Conservation (phyloP, 2,113 vertebrate genomes). For the Phalacrocorax carbo region DNA sequence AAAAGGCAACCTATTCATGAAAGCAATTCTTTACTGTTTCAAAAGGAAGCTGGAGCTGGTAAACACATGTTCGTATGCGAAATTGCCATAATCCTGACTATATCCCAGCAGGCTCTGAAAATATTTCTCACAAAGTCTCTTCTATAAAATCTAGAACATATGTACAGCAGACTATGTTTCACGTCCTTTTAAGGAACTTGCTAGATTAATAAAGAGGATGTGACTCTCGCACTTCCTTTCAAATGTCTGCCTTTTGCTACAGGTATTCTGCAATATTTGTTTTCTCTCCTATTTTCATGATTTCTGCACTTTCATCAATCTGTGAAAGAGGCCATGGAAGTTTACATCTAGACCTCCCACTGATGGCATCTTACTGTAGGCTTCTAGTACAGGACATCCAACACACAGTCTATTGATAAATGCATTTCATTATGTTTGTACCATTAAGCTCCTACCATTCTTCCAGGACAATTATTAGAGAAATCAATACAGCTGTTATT, state of each 20-base stretch:
- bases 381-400: not conserved
- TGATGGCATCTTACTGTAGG: not conserved
- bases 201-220: not conserved
- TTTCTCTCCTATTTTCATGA: not conserved
- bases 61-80: constrained; percentile 74
- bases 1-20: constrained; percentile 1
- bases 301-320: not conserved
- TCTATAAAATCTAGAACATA: constrained; percentile 65
- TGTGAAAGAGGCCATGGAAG: constrained; percentile 17
- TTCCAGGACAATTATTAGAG: constrained; percentile 53
- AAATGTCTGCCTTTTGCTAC: not conserved
- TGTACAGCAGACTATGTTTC: constrained; percentile 39
- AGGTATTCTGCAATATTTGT: not conserved
- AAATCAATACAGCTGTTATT: constrained; percentile 54
- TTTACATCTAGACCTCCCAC: not conserved
- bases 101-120: constrained; percentile 64
- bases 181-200: constrained; percentile 55
- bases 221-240: not conserved
- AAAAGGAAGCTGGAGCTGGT: constrained; percentile 69
- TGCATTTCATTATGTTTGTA: constrained; percentile 25
- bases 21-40: constrained; percentile 47
- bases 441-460: constrained; percentile 29
- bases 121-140: constrained; percentile 62
- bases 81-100: constrained; percentile 56
- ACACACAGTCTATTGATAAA: constrained; percentile 35